These are phyloP conservation scores for Pachypanchax playfairii DNA, from an alignment of 2,113 vertebrate species.

Conservation along the genomic window DNA sequence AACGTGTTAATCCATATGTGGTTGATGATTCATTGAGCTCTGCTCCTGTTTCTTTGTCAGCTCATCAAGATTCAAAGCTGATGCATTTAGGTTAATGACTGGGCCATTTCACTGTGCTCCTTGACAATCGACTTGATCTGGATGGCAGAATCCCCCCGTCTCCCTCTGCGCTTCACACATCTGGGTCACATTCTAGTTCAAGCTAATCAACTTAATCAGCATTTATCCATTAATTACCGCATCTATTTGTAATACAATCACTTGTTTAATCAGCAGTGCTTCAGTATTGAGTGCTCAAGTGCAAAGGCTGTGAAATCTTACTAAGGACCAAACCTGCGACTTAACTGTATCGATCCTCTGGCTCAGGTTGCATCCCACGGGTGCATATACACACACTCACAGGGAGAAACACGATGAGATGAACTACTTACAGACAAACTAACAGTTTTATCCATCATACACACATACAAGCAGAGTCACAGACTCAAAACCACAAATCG, in stretches of 20 bases:
- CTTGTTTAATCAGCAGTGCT: slow-evolving; percentile 49
- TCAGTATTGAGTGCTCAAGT: slow-evolving; percentile 27
- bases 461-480: slow-evolving; percentile 3
- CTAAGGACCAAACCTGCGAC: slow-evolving; percentile 49
- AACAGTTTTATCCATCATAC: slow-evolving; percentile 36
- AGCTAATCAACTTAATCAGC: slow-evolving; percentile 57
- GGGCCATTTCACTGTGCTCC: slow-evolving; percentile 17
- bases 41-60: slow-evolving; percentile 38
- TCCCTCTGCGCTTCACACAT: not conserved
- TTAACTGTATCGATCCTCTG: slow-evolving; percentile 61
- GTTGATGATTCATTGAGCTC: slow-evolving; percentile 68
- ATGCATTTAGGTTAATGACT: slow-evolving; percentile 48
- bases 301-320: slow-evolving; percentile 32
- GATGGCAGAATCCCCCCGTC: not conserved
- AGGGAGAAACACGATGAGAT: slow-evolving; percentile 44
- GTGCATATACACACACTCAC: slow-evolving; percentile 35
- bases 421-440: slow-evolving; percentile 35
- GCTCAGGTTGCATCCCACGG: slow-evolving; percentile 65
- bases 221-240: slow-evolving; percentile 43
- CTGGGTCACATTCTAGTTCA: slow-evolving; percentile 19
- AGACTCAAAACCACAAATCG: slow-evolving; percentile 32
- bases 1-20: slow-evolving; percentile 52
- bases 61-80: slow-evolving; percentile 66
- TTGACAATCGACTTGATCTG: slow-evolving; percentile 20
- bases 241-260: slow-evolving; percentile 38